Evolutionary conservation across 2,113 vertebrate species (phyloP).

Genomic region (Oryzias javanicus): DNA sequence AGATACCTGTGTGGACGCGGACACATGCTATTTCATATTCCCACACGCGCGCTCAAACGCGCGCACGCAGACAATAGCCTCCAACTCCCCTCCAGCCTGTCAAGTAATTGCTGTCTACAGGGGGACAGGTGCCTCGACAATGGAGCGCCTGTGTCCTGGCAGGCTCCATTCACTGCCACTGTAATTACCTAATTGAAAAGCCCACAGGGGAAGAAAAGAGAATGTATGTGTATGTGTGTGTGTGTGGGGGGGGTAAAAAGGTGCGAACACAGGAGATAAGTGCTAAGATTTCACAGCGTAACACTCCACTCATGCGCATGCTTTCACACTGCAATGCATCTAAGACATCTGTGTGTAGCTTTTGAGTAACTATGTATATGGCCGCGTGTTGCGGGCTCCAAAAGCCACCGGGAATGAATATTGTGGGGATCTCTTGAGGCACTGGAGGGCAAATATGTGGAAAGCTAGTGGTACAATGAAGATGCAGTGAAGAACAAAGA

Average conservation of each 20-base stretch:
- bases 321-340: neutral
- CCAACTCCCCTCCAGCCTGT: slow-evolving; percentile 57
- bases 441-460: slow-evolving; percentile 53
- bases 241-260: slow-evolving; percentile 21
- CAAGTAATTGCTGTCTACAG: slow-evolving; percentile 76
- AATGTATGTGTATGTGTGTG: slow-evolving; percentile 8
- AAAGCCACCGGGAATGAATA: slow-evolving; percentile 43
- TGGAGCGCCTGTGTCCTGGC: slow-evolving; percentile 62
- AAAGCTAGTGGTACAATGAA: slow-evolving; percentile 52
- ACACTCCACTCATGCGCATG: slow-evolving; percentile 16
- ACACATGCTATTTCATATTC: slow-evolving; percentile 11
- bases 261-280: slow-evolving; percentile 42
- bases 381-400: neutral
- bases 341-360: slow-evolving; percentile 14
- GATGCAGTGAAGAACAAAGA: slow-evolving; percentile 23
- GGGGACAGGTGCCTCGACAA: slow-evolving; percentile 74
- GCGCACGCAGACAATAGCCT: slow-evolving; percentile 61
- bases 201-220: slow-evolving; percentile 44
- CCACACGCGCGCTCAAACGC: slow-evolving; percentile 5
- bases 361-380: neutral
- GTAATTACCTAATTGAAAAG: slow-evolving; percentile 80
- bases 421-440: slow-evolving; percentile 32
- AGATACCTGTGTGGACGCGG: slow-evolving; percentile 26
- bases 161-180: slow-evolving; percentile 65
- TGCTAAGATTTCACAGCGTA: slow-evolving; percentile 29